A percentile compares a stretch with the other conserved stretches of the same genome.
phyloP scores from a whole-genome alignment of 2,888 invertebrate species.

The Digitonthophagus gazella region DNA sequence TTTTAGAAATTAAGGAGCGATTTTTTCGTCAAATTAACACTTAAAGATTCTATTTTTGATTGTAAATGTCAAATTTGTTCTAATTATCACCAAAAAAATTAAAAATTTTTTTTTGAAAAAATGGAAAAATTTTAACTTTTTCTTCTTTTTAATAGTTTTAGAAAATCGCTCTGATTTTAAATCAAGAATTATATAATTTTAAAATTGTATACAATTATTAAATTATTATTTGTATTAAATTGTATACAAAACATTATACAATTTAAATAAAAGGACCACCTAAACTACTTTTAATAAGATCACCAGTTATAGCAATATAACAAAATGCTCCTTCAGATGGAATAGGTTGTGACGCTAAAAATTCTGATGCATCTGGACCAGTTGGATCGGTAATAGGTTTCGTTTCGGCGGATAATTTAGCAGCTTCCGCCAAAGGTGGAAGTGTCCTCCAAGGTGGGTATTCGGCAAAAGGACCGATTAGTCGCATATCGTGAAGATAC shows the following conservation, averaged over 20 bases:
- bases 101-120: too few relatives aligned
- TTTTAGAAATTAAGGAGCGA: too few relatives aligned
- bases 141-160: too few relatives aligned
- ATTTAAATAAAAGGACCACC: slow-evolving; percentile 4
- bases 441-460: slow-evolving; percentile 51
- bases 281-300: slow-evolving; percentile 43
- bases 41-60: too few relatives aligned
- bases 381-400: slow-evolving; percentile 53
- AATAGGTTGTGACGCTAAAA: slow-evolving; percentile 51
- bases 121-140: too few relatives aligned
- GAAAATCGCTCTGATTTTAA: too few relatives aligned
- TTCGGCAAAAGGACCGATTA: slow-evolving; percentile 54
- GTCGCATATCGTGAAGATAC: slow-evolving; percentile 51
- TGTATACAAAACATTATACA: neutral
- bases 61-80: too few relatives aligned
- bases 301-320: slow-evolving; percentile 56
- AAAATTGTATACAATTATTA: too few relatives aligned
- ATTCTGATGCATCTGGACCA: slow-evolving; percentile 51
- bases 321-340: slow-evolving; percentile 58
- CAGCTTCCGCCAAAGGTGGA: slow-evolving; percentile 48
- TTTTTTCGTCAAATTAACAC: too few relatives aligned
- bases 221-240: too few relatives aligned
- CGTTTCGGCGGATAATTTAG: slow-evolving; percentile 47
- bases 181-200: too few relatives aligned
- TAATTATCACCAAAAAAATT: too few relatives aligned